A percentile compares a stretch with the other conserved stretches of the same genome.
Conservation (phyloP, 2,797 vertebrate genomes). For the Neopelma chrysocephalum region DNA sequence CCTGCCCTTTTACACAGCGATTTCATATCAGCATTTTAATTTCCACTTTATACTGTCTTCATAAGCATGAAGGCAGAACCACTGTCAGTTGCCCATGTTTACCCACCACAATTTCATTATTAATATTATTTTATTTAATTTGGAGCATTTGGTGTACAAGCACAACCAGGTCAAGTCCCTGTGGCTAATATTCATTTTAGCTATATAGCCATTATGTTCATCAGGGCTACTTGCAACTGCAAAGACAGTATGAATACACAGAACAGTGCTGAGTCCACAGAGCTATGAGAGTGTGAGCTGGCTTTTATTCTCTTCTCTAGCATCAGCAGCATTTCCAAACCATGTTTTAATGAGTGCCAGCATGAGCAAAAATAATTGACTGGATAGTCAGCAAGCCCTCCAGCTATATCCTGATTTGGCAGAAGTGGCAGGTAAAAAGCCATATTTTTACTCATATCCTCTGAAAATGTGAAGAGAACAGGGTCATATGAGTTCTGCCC, state of each 20-base stretch:
- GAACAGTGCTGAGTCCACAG: conserved; percentile 43
- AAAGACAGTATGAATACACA: not conserved
- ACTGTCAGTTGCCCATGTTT: not conserved
- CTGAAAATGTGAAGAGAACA: not conserved
- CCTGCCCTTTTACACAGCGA: not conserved
- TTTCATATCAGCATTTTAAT: not conserved
- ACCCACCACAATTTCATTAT: not conserved
- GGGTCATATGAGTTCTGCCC: not conserved
- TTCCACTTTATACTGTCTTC: not conserved
- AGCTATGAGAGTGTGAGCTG: not conserved
- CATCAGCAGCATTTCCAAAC: conserved; percentile 44
- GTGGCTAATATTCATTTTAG: not conserved
- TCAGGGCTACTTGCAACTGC: not conserved
- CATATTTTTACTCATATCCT: not conserved
- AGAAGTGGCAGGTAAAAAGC: not conserved
- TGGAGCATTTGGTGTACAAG: not conserved
- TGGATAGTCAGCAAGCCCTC: conserved; percentile 36
- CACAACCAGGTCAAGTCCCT: not conserved
- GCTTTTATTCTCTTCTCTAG: conserved; percentile 35
- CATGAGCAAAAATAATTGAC: not conserved
- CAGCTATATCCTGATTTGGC: not conserved
- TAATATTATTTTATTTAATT: not conserved
- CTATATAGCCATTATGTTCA: not conserved
- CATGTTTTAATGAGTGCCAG: not conserved
- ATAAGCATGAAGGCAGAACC: not conserved